Evolutionary conservation across 2,888 invertebrate species (phyloP), one percentile per base, ranked within the genome.

Genomic region (Artemia sinica): DNA sequence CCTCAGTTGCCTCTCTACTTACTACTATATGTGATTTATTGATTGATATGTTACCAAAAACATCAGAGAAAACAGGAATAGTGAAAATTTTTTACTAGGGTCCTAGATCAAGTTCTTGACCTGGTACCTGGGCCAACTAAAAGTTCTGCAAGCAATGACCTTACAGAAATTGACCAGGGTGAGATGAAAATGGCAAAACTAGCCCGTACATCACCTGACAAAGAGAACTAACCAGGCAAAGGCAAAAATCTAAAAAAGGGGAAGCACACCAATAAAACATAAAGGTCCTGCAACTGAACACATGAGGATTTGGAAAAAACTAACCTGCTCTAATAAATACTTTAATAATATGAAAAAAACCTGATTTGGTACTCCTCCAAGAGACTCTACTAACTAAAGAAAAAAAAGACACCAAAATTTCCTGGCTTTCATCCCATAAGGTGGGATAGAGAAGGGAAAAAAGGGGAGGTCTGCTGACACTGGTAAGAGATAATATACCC

Each of bases 361-460:
- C 52, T 12, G 52, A 52, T 52, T 12, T 52, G n/a, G 13, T 52
- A n/a, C 52, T 52, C n/a, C 52, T 52, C 13, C 52, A 52, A n/a
- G 52, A 52, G n/a, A 52, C 52, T 52, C n/a, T 52, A 12, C 12
- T 52, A n/a, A 52, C 52, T 52, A 52, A 52, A 51, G 52, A 1
- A 52, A 12, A 52, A 52, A n/a, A 52, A 12, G 12, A 52, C 52
- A 52, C 52, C 52, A 52, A 52, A 52, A 52, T 52, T 52, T n/a
- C 52, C 52, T 12, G 52, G 52, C n/a, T 51, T 52, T 52, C 12
- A 13, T n/a, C 52, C 52, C 12, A n/a, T 52, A 52, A 52, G 52
- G n/a, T 52, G 52, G 52, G 52, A 52, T 52, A 12, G 52, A 13
- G 52, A 52, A 52, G n/a, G 52, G 12, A n/a, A n/a, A 13, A n/a